Base-by-base conservation (phyloP, 2,888 invertebrate species). In the Itoplectis maculator region DNA sequence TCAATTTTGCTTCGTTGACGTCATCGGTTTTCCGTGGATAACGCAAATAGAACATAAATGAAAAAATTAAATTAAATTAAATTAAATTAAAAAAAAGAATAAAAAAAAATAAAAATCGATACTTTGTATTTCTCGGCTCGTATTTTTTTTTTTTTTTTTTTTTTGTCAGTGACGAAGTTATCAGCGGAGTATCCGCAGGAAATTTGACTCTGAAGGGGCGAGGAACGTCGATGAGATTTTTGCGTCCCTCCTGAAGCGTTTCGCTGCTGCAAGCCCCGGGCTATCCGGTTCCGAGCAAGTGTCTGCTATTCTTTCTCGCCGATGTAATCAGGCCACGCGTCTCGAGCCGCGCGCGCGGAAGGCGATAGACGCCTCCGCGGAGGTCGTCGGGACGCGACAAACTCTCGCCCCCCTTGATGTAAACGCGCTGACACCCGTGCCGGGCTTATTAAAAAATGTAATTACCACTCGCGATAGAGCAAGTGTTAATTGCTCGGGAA, bases 141-240 rank as follows among this genome's bases (percentile, higher is more conserved):
- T 76, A 81, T 74, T n/a, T n/a, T n/a, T n/a, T n/a, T n/a, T n/a
- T n/a, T n/a, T n/a, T n/a, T 81, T 81, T 63, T 13, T 47, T n/a
- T 47, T 6, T 9, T 42, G 47, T 47, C 49, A 18, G 40, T 56
- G 29, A 80, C 65, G 65, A 80, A 66, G 65, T 23, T 7, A 47
- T 15, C 45, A n/a, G n/a, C n/a, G 47, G 4, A 35, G 47, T 45
- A 72, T 49, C 51, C 59, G 47, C 3, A 29, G 5, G 56, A 76
- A 56, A 65, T 72, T 76, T 72, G 61, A 35, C 59, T 65, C 47
- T 13, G 40, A n/a, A n/a, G 18, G 65, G 23, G 29, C 59, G 29
- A 51, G 11, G 8, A 54, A 54, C 11, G 69, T n/a, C 81, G 79
- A 59, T 66, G 81, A 15, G 73, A 78, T 65, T 45, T 65, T 65